These are phyloP conservation scores for Scarus forsteni DNA, from an alignment of 2,797 vertebrate species.

Conservation along the genomic window DNA sequence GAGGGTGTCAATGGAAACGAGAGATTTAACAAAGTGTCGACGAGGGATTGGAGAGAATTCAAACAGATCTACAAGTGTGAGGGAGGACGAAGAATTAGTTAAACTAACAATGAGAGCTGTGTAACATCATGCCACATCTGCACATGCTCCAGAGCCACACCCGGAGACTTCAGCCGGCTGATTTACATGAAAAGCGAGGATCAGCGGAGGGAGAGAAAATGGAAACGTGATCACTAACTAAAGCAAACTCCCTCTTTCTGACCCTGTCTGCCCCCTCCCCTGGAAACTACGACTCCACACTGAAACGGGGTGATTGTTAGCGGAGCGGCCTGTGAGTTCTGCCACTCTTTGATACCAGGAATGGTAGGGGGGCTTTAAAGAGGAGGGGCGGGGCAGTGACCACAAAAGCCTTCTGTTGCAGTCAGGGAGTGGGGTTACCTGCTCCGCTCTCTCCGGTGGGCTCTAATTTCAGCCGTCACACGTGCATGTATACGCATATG, in stretches of 20 bases:
- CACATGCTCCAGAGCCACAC: constrained; percentile 36
- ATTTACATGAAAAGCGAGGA: constrained; percentile 59
- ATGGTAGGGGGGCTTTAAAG: constrained; percentile 30
- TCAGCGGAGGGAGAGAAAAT: constrained; percentile 37
- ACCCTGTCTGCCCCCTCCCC: constrained; percentile 51
- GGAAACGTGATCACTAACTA: constrained; percentile 60
- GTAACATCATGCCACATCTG: constrained; percentile 36
- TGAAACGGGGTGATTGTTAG: constrained; percentile 78
- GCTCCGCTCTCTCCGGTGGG: constrained; percentile 59
- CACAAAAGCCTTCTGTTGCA: constrained; percentile 85
- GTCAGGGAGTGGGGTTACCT: constrained; percentile 79
- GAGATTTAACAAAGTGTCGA: constrained; percentile 36
- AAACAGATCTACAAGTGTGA: constrained; percentile 19
- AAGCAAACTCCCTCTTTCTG: constrained; percentile 52
- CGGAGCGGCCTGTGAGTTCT: constrained; percentile 54
- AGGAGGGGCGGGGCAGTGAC: constrained; percentile 41
- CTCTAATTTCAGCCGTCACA: constrained; percentile 86
- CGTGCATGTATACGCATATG: constrained; percentile 54
- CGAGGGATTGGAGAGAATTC: constrained; percentile 8
- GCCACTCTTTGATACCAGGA: constrained; percentile 67
- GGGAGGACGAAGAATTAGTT: constrained; percentile 20
- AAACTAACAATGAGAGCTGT: constrained; percentile 37
- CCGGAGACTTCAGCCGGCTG: constrained; percentile 31
- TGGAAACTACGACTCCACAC: constrained; percentile 57
- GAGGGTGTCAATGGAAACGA: constrained; percentile 32